Evolutionary conservation across 2,888 invertebrate species (phyloP).

Genomic region (Caenorhabditis panamensis): DNA sequence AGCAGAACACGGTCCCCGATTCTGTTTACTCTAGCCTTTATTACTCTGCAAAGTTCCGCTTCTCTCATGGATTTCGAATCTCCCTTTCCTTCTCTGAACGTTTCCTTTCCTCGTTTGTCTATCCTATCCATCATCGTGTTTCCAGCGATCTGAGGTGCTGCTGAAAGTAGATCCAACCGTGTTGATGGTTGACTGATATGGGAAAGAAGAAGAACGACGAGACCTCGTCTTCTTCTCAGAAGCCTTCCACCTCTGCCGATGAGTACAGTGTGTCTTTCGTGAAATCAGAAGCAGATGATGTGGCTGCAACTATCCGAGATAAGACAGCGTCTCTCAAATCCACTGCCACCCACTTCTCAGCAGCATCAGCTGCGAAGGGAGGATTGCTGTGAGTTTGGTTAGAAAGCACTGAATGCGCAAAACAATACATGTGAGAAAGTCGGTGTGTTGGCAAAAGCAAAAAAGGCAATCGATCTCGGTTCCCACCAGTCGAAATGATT

Average conservation of each 20-base stretch:
- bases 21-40: constrained; percentile 37
- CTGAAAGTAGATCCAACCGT: not conserved
- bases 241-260: constrained; percentile 26
- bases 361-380: constrained; percentile 53
- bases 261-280: constrained; percentile 51
- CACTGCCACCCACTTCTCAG: constrained; percentile 59
- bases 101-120: constrained; percentile 20
- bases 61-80: not conserved
- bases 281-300: constrained; percentile 41
- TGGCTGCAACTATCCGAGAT: constrained; percentile 51
- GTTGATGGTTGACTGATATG: constrained; percentile 59
- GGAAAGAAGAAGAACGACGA: constrained; percentile 40
- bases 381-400: constrained; percentile 62
- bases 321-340: constrained; percentile 67
- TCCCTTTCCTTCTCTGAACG: not conserved
- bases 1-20: constrained; percentile 13
- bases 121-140: constrained; percentile 14
- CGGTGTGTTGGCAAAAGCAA: constrained; percentile 9
- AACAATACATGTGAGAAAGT: constrained; percentile 26
- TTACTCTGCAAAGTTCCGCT: constrained; percentile 32
- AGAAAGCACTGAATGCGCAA: not conserved
- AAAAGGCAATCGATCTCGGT: no score
- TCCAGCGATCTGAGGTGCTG: constrained; percentile 11
- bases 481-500: constrained; percentile 28
- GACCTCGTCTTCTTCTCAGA: constrained; percentile 31